phyloP scores from a whole-genome alignment of 1,140 invertebrate species.

The Adoxophyes honmai region DNA sequence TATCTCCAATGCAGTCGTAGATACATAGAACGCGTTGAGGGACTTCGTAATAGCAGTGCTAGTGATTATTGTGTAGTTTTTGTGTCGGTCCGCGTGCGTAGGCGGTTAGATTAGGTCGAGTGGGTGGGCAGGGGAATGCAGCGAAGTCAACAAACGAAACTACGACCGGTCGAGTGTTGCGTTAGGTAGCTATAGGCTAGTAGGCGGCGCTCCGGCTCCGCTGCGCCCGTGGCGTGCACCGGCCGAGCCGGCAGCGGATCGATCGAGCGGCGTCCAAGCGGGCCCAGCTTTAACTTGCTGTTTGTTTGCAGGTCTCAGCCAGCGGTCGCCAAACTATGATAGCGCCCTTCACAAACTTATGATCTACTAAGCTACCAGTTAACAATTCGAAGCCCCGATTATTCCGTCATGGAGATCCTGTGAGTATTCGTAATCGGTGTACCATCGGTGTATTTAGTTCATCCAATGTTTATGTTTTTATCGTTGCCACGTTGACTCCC shows the following conservation, averaged over 20 bases:
- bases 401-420: conserved; percentile 60
- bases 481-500: conserved; percentile 73
- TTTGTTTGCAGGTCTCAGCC: conserved; percentile 67
- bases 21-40: background rate
- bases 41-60: conserved; percentile 16
- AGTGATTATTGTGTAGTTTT: conserved; percentile 30
- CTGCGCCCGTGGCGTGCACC: conserved; percentile 5
- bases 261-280: conserved; percentile 5
- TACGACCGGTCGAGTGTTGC: conserved; percentile 37
- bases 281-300: conserved; percentile 36
- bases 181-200: conserved; percentile 8
- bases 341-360: conserved; percentile 58
- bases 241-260: background rate
- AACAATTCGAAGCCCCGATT: conserved; percentile 46
- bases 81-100: conserved; percentile 35
- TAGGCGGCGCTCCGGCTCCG: conserved; percentile 6
- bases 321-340: conserved; percentile 62
- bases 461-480: conserved; percentile 53
- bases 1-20: conserved; percentile 29
- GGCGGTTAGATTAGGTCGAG: conserved; percentile 44
- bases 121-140: conserved; percentile 59
- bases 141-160: conserved; percentile 33
- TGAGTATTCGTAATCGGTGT: conserved; percentile 52
- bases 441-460: conserved; percentile 63
- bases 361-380: conserved; percentile 52